Percentiles rank a stretch among this genome's conserved stretches.
phyloP scores from a whole-genome alignment of 2,888 invertebrate genomes.

The Parnassius mnemosyne region DNA sequence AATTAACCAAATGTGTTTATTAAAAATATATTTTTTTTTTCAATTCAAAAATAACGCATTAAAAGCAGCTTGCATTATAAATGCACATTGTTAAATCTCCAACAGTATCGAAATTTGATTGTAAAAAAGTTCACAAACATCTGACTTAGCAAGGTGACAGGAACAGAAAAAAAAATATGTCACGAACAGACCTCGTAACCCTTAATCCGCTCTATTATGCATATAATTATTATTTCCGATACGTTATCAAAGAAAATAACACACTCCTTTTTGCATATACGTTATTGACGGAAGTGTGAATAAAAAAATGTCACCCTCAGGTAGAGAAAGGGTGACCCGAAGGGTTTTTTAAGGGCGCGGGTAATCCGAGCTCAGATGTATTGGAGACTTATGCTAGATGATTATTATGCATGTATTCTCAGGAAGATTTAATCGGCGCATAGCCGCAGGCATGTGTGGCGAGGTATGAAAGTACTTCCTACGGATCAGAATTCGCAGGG shows the following conservation, averaged over 20 bases:
- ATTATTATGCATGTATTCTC: conserved; percentile 78
- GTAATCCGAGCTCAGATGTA: conserved; percentile 65
- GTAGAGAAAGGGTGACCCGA: conserved; percentile 69
- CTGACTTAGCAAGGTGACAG: conserved; percentile 74
- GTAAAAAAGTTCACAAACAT: conserved; percentile 59
- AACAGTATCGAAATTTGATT: conserved; percentile 36
- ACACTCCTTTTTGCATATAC: conserved; percentile 77
- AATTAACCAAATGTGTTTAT: conserved; percentile 41
- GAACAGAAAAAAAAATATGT: conserved; percentile 64
- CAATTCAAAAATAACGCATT: conserved; percentile 38
- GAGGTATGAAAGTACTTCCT: conserved; percentile 54
- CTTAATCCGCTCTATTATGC: conserved; percentile 78
- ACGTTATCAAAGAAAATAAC: conserved; percentile 75
- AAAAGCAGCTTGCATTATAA: conserved; percentile 58
- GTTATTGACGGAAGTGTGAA: conserved; percentile 77
- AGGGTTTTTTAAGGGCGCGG: conserved; percentile 55
- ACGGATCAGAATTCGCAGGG: conserved; percentile 50
- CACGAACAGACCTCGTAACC: conserved; percentile 62
- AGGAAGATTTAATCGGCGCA: conserved; percentile 67
- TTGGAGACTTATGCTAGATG: conserved; percentile 58
- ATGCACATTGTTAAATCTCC: conserved; percentile 66
- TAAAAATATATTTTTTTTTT: conserved; percentile 35
- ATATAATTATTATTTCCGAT: conserved; percentile 81
- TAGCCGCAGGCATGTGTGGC: conserved; percentile 64
- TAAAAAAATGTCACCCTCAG: conserved; percentile 76